Base-by-base conservation (phyloP, 2,797 vertebrate genomes). In the Pseudomugil gertrudae region DNA sequence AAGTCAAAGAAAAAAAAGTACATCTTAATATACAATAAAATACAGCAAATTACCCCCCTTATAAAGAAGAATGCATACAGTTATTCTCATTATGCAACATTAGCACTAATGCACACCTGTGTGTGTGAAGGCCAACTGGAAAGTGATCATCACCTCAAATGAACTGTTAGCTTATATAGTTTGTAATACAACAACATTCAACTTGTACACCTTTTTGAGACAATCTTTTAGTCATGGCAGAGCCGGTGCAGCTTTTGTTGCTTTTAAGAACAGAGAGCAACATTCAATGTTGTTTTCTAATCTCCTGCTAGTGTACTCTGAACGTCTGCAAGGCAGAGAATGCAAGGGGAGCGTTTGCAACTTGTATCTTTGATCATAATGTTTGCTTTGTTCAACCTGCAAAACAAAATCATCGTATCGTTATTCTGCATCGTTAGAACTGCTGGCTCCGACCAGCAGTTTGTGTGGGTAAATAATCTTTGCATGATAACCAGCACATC, bases 61-160 rank as follows among this genome's bases (percentile, higher is more conserved):
- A 57, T 50, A 35, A 29, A 36, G 33, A 5, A 5, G 15, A 72
- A 26, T 43, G 47, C 63, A 58, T 64, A 51, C 17, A 48, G n/a
- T n/a, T 27, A 43, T 14, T 13, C 8, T 27, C 23, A 7, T 29
- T 66, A 66, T 53, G 69, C 45, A 66, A 59, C 67, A 60, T 62
- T 66, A 11, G 38, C 54, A 69, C 3, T 45, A 52, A 38, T 57
- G 67, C 59, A 65, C 57, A 51, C 35, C 40, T 61, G n/a, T n/a
- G n/a, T n/a, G n/a, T n/a, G n/a, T n/a, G n/a, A n/a, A n/a, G n/a
- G n/a, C n/a, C n/a, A n/a, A n/a, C n/a, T n/a, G 15, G 38, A 40
- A 40, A 19, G 19, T 0, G 19, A 43, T n/a, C 14, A 17, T 17
- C 40, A 7, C 40, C 19, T 43, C 19, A 43, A 40, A 40, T 43